Percentiles rank a stretch among this genome's conserved stretches.
These are phyloP conservation scores for Lasioglossum albipes DNA, from an alignment of 1,140 invertebrate species.

Conservation along the genomic window DNA sequence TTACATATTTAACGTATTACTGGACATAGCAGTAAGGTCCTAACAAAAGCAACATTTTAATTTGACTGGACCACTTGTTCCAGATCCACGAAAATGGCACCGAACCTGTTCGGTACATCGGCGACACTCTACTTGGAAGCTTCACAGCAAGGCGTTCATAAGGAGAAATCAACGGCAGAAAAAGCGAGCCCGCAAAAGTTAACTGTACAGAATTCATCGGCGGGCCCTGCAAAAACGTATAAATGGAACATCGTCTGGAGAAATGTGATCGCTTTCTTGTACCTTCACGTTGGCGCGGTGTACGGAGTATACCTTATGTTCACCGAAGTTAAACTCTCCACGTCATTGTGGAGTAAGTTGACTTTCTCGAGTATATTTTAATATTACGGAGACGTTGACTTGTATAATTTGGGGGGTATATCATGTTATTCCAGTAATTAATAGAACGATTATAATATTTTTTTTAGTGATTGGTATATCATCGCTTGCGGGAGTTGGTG, in stretches of 20 bases:
- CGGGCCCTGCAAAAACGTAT: slow-evolving; percentile 69
- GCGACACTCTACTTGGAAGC: slow-evolving; percentile 76
- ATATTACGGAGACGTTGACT: too few species aligned
- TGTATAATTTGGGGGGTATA: too few species aligned
- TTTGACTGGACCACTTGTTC: not conserved
- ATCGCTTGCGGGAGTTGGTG: slow-evolving; percentile 82
- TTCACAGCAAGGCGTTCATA: slow-evolving; percentile 70
- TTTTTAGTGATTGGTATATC: slow-evolving; percentile 72
- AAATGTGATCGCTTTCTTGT: slow-evolving; percentile 85
- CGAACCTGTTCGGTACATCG: slow-evolving; percentile 78
- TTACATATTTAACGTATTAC: too few species aligned
- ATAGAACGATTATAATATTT: too few species aligned
- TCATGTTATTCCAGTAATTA: too few species aligned
- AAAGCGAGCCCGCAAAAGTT: slow-evolving; percentile 43
- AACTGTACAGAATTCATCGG: slow-evolving; percentile 40
- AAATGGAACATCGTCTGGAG: slow-evolving; percentile 86
- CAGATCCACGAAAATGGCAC: slow-evolving; percentile 73
- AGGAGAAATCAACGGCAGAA: slow-evolving; percentile 56
- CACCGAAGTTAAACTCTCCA: slow-evolving; percentile 77
- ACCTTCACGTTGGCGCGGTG: slow-evolving; percentile 82
- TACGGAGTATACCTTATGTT: slow-evolving; percentile 84
- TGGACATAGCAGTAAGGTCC: too few species aligned
- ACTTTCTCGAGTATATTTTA: not conserved
- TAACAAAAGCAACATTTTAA: not conserved
- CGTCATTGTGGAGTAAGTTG: slow-evolving; percentile 81